Conservation (phyloP, 2,888 invertebrate species). For the Invenusta paracnida region DNA sequence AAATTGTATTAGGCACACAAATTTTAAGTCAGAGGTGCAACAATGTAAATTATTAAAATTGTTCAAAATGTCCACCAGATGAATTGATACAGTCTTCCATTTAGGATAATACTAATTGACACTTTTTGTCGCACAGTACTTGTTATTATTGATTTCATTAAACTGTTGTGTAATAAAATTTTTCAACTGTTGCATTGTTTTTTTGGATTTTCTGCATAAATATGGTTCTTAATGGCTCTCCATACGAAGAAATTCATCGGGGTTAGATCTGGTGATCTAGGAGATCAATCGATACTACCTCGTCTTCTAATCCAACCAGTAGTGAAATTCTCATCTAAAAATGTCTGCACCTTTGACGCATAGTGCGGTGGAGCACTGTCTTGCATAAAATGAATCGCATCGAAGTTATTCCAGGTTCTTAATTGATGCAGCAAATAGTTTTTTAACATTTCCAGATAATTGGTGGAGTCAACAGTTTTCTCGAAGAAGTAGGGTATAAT, state of each 20-base stretch:
- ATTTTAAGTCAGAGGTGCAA: constrained; percentile 18
- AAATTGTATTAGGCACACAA: constrained; percentile 15
- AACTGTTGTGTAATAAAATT: constrained; percentile 23
- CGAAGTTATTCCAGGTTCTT: constrained; percentile 23
- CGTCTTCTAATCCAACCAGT: constrained; percentile 11
- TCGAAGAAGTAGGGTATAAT: constrained; percentile 12
- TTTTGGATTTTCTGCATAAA: constrained; percentile 14
- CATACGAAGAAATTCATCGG: constrained; percentile 23
- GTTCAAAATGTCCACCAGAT: constrained; percentile 29
- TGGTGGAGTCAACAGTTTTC: constrained; percentile 29
- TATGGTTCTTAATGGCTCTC: neutral
- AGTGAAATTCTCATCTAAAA: constrained; percentile 19
- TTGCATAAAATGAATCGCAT: constrained; percentile 26
- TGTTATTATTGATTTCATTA: constrained; percentile 27
- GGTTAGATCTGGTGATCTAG: constrained; percentile 19
- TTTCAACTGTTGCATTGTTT: constrained; percentile 22
- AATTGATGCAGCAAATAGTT: neutral
- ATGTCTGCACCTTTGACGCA: constrained; percentile 5
- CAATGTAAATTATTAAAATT: constrained; percentile 26
- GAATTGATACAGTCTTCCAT: constrained; percentile 23
- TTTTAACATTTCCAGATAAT: constrained; percentile 8
- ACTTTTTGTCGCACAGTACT: constrained; percentile 22
- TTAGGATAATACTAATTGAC: constrained; percentile 5
- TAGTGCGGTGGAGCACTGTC: constrained; percentile 13
- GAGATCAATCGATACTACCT: constrained; percentile 12